Evolutionary conservation across 2,888 invertebrate genomes (phyloP), one percentile per base, ranked within the genome.

Genomic region (Ochropleura leucogaster): DNA sequence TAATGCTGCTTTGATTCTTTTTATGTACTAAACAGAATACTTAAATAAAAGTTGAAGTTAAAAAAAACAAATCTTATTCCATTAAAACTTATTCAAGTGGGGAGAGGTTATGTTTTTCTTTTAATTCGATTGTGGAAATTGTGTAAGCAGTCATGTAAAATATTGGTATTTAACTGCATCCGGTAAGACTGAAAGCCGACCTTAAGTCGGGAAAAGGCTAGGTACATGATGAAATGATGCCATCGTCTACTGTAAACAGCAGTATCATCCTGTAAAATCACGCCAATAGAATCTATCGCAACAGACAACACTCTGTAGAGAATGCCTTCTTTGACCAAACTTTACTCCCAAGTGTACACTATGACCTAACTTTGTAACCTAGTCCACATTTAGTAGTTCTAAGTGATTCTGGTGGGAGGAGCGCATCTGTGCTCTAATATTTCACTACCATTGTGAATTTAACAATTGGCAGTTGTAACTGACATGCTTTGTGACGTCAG

Each of bases 381-480:
- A 77, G 42, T 65, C 55, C 40, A 30, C 55, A 55, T 65, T 65
- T 73, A 67, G 53, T 18, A 53, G 18, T 30, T 53, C 44, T 53
- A 51, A 40, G 0, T 57, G n/a, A 55, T 68, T 42, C 69, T 57
- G n/a, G 55, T 3, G 8, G 18, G 53, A 62, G 49, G 20, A 2
- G 12, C 7, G 18, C 47, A 68, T 53, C 40, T 4, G 49, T 20
- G n/a, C 57, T 63, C 40, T 18, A 16, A 76, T 65, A 70, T 62
- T 55, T 53, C 47, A 62, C 42, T 46, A 12, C n/a, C 42, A 53
- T 80, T 70, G 76, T 70, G 53, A 60, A 72, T 84, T 82, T 72
- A 51, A 42, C 53, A 18, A 62, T 51, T 47, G 20, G 47, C 55
- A 7, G 47, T 44, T 59, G 42, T n/a, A 14, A 60, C 60, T 44